Conservation (phyloP, 1,140 invertebrate genomes). For the Polypedilum pembai region DNA sequence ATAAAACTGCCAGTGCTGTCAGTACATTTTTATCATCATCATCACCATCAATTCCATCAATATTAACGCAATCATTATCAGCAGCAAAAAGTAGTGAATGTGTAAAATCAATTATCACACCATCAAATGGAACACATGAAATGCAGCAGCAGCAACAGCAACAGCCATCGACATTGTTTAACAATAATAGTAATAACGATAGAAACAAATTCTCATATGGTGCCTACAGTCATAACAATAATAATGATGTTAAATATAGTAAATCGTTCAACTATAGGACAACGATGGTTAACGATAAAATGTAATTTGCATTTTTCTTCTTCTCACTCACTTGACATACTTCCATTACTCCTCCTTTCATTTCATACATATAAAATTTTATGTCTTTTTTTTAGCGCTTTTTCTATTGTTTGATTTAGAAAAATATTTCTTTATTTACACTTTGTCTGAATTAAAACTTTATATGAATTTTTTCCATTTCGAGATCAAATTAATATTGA, state of each 20-base stretch:
- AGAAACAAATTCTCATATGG: conserved; percentile 26
- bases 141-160: conserved; percentile 21
- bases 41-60: neutral
- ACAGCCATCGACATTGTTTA: conserved; percentile 9
- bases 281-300: conserved; percentile 6
- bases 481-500: too few relatives aligned
- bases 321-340: too few relatives aligned
- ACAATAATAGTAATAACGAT: neutral
- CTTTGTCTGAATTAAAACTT: too few relatives aligned
- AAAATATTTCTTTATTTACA: too few relatives aligned
- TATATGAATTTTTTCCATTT: too few relatives aligned
- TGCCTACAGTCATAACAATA: conserved; percentile 26
- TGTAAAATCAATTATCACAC: conserved; percentile 23
- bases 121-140: conserved; percentile 1
- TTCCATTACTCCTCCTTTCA: too few relatives aligned
- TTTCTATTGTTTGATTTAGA: neutral
- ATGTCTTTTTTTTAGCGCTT: neutral
- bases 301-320: neutral
- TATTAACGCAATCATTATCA: neutral
- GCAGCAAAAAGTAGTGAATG: conserved; percentile 2
- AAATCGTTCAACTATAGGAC: conserved; percentile 21
- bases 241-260: conserved; percentile 8
- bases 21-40: conserved; percentile 13
- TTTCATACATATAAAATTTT: too few relatives aligned
- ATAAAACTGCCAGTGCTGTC: conserved; percentile 15